Evolutionary conservation across 1,140 invertebrate species (phyloP).

Genomic region (Papilio helenus): DNA sequence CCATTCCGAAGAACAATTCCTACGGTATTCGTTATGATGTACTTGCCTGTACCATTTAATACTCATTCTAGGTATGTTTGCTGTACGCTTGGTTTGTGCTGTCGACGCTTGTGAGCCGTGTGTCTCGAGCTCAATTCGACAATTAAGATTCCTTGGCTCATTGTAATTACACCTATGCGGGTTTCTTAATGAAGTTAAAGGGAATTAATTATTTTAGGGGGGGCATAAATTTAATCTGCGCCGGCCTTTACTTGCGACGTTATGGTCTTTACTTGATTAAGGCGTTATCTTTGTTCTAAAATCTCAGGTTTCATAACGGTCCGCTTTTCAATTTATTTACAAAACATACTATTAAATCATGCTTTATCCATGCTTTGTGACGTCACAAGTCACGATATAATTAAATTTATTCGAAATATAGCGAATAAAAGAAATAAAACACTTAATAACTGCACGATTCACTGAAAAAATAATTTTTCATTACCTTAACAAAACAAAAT

Average conservation of each 20-base stretch:
- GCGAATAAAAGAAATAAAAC: background rate
- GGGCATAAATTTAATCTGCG: constrained; percentile 77
- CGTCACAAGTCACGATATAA: background rate
- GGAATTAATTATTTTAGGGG: constrained; percentile 81
- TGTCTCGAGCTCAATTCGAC: constrained; percentile 70
- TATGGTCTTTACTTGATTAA: constrained; percentile 68
- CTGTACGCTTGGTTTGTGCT: background rate
- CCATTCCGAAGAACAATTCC: too few relatives aligned
- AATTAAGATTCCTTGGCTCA: constrained; percentile 81
- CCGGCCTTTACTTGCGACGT: constrained; percentile 76
- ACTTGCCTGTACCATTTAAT: background rate
- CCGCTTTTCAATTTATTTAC: constrained; percentile 5
- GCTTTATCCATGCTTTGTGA: background rate
- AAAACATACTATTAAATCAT: background rate
- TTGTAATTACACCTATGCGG: constrained; percentile 83
- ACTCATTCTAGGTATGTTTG: too few relatives aligned
- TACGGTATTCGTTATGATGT: too few relatives aligned
- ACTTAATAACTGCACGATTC: background rate
- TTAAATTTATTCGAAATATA: background rate
- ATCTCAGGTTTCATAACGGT: constrained; percentile 44
- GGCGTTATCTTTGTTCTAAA: constrained; percentile 58
- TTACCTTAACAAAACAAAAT: constrained; percentile 39
- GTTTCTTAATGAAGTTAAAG: constrained; percentile 81
- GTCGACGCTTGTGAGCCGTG: constrained; percentile 41
- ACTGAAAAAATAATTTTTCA: constrained; percentile 37